Evolutionary conservation across 2,888 invertebrate genomes (phyloP).

Genomic region (Meteorus cinctellus): DNA sequence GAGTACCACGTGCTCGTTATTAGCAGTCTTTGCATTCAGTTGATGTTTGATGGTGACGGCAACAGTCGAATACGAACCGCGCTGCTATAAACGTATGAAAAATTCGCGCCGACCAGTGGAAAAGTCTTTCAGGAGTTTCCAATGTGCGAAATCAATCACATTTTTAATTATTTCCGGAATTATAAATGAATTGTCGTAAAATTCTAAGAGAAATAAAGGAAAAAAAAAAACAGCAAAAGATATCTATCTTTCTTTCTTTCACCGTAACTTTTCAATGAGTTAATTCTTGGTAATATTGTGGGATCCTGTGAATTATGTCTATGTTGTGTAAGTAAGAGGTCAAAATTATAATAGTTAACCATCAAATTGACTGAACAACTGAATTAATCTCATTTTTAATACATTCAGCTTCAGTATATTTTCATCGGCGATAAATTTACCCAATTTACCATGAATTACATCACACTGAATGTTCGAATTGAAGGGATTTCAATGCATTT

Average conservation of each 20-base stretch:
- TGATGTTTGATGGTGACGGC: conserved; percentile 54
- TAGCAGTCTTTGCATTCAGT: background rate
- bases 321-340: background rate
- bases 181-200: background rate
- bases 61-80: conserved; percentile 63
- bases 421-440: background rate
- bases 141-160: background rate
- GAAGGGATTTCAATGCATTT: conserved; percentile 25
- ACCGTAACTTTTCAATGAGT: background rate
- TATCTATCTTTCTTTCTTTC: background rate
- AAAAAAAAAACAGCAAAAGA: background rate
- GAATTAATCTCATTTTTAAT: too few species aligned
- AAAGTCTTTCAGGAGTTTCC: background rate
- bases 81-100: conserved; percentile 52
- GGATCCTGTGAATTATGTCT: background rate
- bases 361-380: background rate
- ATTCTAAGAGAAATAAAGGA: background rate
- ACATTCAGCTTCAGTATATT: too few species aligned
- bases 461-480: background rate
- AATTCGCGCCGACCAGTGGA: background rate
- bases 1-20: conserved; percentile 64
- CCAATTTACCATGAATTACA: background rate
- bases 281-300: background rate
- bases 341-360: background rate
- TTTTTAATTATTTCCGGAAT: background rate